These are phyloP conservation scores for Antheraea pernyi DNA, from an alignment of 1,140 invertebrate genomes.

Conservation along the genomic window DNA sequence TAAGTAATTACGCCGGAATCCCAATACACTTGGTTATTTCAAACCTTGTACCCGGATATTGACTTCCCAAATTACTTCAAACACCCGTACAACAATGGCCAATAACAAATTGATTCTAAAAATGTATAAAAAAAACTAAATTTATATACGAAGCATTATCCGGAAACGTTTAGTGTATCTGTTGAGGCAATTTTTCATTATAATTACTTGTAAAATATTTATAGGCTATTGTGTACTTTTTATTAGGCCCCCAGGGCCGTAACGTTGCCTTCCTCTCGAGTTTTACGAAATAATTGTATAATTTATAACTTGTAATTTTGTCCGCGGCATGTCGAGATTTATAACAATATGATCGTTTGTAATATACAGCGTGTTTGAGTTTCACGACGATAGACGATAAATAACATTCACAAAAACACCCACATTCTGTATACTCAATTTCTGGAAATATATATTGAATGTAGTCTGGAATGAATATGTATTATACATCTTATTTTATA, in stretches of 20 bases:
- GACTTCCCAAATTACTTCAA: not conserved
- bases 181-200: constrained; percentile 54
- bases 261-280: constrained; percentile 6
- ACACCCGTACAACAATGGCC: constrained; percentile 27
- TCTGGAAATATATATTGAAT: too few species aligned
- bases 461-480: too few species aligned
- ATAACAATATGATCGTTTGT: constrained; percentile 14
- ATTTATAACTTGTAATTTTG: constrained; percentile 37
- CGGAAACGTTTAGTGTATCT: constrained; percentile 53
- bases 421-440: too few species aligned
- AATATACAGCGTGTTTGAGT: constrained; percentile 1
- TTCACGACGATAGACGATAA: not conserved
- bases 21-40: not conserved
- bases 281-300: constrained; percentile 32
- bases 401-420: too few species aligned
- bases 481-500: too few species aligned
- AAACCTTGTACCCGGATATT: not conserved
- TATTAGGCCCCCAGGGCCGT: constrained; percentile 28
- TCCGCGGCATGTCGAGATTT: constrained; percentile 21
- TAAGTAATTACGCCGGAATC: not conserved
- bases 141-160: constrained; percentile 42
- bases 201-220: constrained; percentile 71
- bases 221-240: constrained; percentile 56
- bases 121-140: constrained; percentile 21
- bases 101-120: constrained; percentile 40